A percentile compares a stretch with the other conserved stretches of the same genome.
Evolutionary conservation across 2,797 vertebrate species (phyloP).

Genomic region (Poecilia gillii): DNA sequence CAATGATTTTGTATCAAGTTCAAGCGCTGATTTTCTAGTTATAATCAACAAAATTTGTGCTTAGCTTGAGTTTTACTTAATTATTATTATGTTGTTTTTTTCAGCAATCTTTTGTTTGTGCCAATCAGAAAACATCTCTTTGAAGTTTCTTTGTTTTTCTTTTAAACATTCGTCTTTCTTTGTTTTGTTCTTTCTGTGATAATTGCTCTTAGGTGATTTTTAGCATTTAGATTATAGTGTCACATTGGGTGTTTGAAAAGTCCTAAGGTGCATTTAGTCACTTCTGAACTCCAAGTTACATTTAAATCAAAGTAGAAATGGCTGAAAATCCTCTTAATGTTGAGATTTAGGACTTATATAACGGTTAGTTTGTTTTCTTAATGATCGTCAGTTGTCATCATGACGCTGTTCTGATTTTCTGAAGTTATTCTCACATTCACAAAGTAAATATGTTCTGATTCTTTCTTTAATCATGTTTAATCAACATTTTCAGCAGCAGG

Average conservation of each 20-base stretch:
- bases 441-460: not conserved
- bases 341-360: not conserved
- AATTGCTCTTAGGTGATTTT: slow-evolving; percentile 28
- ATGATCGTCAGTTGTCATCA: not conserved
- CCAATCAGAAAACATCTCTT: not conserved
- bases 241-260: slow-evolving; percentile 36
- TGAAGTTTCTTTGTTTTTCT: not conserved
- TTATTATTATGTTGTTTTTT: too few species aligned
- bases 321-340: not conserved
- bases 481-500: not conserved
- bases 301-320: not conserved
- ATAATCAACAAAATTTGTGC: not conserved
- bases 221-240: slow-evolving; percentile 68
- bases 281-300: not conserved
- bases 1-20: not conserved
- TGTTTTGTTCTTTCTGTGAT: slow-evolving; percentile 25
- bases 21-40: not conserved
- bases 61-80: not conserved
- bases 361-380: not conserved
- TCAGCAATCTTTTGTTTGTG: not conserved
- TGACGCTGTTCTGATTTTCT: not conserved
- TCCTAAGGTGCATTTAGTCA: slow-evolving; percentile 35
- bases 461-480: not conserved
- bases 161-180: not conserved
- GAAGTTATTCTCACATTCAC: not conserved